A percentile compares a stretch with the other conserved stretches of the same genome.
Conservation (phyloP, 2,113 vertebrate genomes). For the Pluvianellus socialis region DNA sequence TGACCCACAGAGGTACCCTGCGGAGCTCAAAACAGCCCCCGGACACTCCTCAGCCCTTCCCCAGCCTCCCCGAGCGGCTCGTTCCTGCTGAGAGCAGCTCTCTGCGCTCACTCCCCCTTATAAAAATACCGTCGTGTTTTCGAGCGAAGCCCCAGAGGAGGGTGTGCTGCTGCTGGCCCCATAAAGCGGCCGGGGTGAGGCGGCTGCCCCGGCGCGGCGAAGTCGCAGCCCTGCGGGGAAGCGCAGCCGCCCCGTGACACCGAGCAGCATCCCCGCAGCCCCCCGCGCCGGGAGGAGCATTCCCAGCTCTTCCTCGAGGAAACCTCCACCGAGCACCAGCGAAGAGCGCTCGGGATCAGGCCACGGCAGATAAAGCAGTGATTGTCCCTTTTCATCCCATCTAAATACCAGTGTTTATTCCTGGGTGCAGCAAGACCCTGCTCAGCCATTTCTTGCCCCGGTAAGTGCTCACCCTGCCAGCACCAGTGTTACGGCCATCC, state of each 20-base stretch:
- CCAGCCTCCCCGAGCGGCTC: not conserved
- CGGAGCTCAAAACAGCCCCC: not conserved
- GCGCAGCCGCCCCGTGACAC: not conserved
- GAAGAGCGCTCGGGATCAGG: not conserved
- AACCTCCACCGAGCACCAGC: not conserved
- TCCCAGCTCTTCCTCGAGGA: not conserved
- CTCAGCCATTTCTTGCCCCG: not conserved
- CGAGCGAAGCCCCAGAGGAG: not conserved
- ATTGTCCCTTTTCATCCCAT: not conserved
- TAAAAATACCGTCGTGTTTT: not conserved
- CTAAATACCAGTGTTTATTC: not conserved
- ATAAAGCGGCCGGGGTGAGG: not conserved
- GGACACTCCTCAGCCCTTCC: not conserved
- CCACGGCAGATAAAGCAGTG: not conserved
- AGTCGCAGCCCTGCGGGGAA: not conserved
- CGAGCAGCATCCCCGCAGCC: not conserved
- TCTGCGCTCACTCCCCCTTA: not conserved
- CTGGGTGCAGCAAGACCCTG: not conserved
- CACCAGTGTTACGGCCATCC: not conserved
- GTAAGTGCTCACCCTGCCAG: not conserved
- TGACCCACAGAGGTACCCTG: not conserved
- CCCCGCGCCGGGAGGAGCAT: rapidly evolving
- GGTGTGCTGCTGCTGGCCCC: not conserved
- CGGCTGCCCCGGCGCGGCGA: not conserved
- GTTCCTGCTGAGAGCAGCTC: not conserved